Base-by-base conservation (phyloP, 2,797 vertebrate genomes). In the Craterocephalus amniculus region DNA sequence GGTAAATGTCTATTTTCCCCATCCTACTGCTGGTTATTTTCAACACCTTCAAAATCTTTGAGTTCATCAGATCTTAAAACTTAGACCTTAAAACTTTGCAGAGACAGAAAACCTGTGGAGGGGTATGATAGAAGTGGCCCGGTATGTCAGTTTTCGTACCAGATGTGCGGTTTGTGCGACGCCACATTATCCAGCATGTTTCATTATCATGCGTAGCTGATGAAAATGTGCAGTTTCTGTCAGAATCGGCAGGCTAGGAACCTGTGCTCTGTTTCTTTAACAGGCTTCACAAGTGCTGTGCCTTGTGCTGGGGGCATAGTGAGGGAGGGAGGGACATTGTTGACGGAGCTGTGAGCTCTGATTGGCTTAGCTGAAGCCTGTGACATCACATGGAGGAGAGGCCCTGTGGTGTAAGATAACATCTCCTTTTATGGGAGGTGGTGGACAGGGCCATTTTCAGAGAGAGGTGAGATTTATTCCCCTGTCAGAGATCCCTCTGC, bases 361-460 rank as follows among this genome's bases (percentile, higher is more conserved):
- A 89, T 94, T 95, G 93, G 94, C 76, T 59, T 49, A 51, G 27
- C 81, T 67, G 75, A 83, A 83, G 78, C 77, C 72, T 49, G 80
- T 92, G 87, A 93, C 89, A 85, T 94, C 92, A 94, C 85, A 60
- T 2, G 85, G 87, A 86, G 91, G 92, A 90, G 89, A 87, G 88
- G 91, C 85, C 89, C 82, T 83, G 74, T 87, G 87, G 92, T 91
- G 90, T 94, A 94, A 94, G 95, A 95, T 95, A 94, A 95, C 94
- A 95, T 95, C 76, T 92, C 95, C 94, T 94, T 95, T 86, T 94
- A 94, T 94, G 94, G 94, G 81, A 79, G 63, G 45, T 79, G 79
- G 61, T 56, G 84, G 95, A 90, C 58, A 16, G 78, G 83, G 87
- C 94, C 94, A 95, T 87, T 90, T 63, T 81, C 14, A 1, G 48